Conservation (phyloP, 2,797 vertebrate genomes). For the Kryptolebias ocellatus region DNA sequence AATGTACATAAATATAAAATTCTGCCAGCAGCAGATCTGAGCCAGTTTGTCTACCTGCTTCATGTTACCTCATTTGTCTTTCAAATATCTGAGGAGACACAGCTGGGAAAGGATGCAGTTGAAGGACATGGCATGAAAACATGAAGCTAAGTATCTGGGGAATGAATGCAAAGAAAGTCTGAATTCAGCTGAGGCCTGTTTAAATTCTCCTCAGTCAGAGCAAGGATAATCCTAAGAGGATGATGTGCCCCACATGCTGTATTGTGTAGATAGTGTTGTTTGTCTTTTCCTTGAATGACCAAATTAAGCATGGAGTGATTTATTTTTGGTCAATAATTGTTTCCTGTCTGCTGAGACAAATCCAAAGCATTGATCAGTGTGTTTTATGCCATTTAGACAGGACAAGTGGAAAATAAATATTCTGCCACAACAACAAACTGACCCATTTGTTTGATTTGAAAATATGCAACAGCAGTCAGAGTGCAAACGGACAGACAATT, state of each 20-base stretch:
- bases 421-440: constrained; percentile 50
- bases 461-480: constrained; percentile 37
- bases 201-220: constrained; percentile 47
- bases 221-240: constrained; percentile 49
- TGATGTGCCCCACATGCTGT: constrained; percentile 39
- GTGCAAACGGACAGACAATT: constrained; percentile 36
- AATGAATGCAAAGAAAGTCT: constrained; percentile 24
- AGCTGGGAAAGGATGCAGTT: constrained; percentile 21
- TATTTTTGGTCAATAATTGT: constrained; percentile 44
- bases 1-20: constrained; percentile 6
- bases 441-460: constrained; percentile 68
- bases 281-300: constrained; percentile 33
- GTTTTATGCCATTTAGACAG: constrained; percentile 54
- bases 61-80: constrained; percentile 40
- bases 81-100: constrained; percentile 11
- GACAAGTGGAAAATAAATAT: constrained; percentile 41
- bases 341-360: constrained; percentile 30
- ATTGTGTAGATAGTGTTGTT: constrained; percentile 43
- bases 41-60: constrained; percentile 19
- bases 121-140: constrained; percentile 29
- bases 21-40: constrained; percentile 3
- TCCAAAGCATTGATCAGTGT: constrained; percentile 43
- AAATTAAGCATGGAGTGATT: constrained; percentile 30
- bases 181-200: constrained; percentile 44
- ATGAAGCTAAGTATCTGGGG: constrained; percentile 30